Conservation (phyloP, 2,888 invertebrate species). For the Plagiodera versicolora region DNA sequence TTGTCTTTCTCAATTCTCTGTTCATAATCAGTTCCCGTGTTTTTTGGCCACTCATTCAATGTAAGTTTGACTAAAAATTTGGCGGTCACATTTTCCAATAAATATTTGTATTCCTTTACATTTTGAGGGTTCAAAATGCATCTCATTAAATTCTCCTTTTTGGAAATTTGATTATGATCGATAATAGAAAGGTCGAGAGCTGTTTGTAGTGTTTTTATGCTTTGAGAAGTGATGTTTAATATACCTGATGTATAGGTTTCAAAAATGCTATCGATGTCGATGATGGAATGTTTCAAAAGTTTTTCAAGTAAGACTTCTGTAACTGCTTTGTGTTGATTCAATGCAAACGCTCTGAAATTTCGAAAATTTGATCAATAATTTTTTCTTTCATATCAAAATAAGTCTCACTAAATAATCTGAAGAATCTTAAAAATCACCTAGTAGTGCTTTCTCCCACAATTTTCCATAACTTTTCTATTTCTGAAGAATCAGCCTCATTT, state of each 20-base stretch:
- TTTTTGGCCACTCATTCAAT: conserved; percentile 44
- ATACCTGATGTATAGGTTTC: conserved; percentile 52
- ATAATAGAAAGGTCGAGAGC: conserved; percentile 45
- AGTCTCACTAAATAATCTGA: too few species aligned
- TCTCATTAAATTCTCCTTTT: conserved; percentile 35
- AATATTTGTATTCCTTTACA: conserved; percentile 29
- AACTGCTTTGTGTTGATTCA: conserved; percentile 54
- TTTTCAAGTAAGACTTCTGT: conserved; percentile 54
- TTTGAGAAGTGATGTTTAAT: conserved; percentile 49
- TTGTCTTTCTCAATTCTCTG: background rate
- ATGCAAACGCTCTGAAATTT: conserved; percentile 53
- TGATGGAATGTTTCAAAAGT: conserved; percentile 48
- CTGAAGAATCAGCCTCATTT: conserved; percentile 3
- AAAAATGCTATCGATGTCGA: conserved; percentile 46
- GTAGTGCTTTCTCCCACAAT: conserved; percentile 33
- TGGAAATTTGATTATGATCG: conserved; percentile 41
- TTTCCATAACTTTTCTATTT: conserved; percentile 33
- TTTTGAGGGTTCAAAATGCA: conserved; percentile 42
- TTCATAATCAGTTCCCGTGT: conserved; percentile 12
- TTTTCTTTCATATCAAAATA: too few species aligned
- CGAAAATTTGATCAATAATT: conserved; percentile 4
- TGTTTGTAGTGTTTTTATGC: conserved; percentile 50
- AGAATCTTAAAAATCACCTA: conserved; percentile 31
- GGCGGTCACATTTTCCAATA: conserved; percentile 34
- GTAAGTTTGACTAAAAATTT: conserved; percentile 42